Evolutionary conservation across 2,113 vertebrate genomes (phyloP).

Genomic region (Coryphaenoides rupestris): DNA sequence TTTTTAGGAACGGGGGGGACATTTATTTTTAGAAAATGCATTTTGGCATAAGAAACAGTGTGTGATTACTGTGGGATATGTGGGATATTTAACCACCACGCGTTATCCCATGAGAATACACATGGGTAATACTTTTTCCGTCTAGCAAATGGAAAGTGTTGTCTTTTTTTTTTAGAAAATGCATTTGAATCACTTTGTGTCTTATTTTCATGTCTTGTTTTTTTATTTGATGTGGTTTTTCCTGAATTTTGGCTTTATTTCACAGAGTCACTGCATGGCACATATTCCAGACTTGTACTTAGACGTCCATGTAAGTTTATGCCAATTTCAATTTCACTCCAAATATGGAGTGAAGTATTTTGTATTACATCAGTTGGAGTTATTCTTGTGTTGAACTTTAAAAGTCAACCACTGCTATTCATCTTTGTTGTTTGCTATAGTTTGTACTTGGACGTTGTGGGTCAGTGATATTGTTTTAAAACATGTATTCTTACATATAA

Average conservation of each 20-base stretch:
- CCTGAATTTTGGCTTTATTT: neutral
- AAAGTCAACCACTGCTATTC: neutral
- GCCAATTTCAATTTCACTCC: no score
- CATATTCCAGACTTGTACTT: conserved; percentile 58
- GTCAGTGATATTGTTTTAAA: neutral
- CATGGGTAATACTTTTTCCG: no score
- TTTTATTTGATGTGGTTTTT: neutral
- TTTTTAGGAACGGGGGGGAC: neutral
- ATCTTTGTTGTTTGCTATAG: neutral
- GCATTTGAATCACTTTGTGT: no score
- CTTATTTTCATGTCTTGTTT: no score
- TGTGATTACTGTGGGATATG: no score
- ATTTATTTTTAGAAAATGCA: neutral
- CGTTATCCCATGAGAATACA: no score
- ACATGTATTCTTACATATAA: conserved; percentile 1
- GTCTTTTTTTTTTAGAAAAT: no score
- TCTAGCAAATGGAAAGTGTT: no score
- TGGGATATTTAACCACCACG: no score
- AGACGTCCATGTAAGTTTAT: conserved; percentile 65
- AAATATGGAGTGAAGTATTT: neutral
- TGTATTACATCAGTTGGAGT: neutral
- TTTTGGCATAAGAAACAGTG: neutral
- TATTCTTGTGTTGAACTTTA: neutral
- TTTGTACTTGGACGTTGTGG: neutral
- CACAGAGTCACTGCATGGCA: conserved; percentile 46